Base-by-base conservation (phyloP, 2,888 invertebrate species). In the Watsonalla cultraria region DNA sequence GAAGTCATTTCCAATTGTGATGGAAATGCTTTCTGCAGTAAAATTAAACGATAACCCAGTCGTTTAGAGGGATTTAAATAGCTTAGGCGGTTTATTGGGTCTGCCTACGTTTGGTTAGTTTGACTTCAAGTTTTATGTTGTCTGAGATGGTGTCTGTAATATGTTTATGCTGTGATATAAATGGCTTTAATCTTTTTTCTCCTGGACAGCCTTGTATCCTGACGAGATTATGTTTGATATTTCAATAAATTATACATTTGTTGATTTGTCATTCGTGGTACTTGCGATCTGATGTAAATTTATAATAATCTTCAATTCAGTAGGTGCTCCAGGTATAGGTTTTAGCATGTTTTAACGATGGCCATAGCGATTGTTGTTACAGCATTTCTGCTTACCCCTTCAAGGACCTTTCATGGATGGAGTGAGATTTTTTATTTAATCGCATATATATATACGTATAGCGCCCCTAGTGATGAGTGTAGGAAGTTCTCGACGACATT, bases 11-110 rank as follows among this genome's bases (percentile, higher is more conserved):
- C 86, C 86, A 86, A 88, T 90, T 90, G 90, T 90, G 86, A 90
- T 90, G 88, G 90, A 89, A 90, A 90, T 87, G 84, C 84, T 88
- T 85, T 88, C 86, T 89, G 90, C 89, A 90, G 89, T 90, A 89
- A 90, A 90, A 90, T 89, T 88, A 90, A 89, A 90, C 89, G 85
- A 90, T 90, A 90, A 89, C 84, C 76, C 83, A 74, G 84, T 81
- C 88, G 86, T 88, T 90, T 87, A 86, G 87, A 79, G 84, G 82
- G 85, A 85, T 89, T 89, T 88, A 87, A 90, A 84, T 84, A 80
- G 86, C 80, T 85, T 81, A 86, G 80, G 69, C 65, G 59, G 64
- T 84, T 90, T 89, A 89, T 89, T 82, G 84, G 78, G 64, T 72
- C 80, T 77, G 70, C 76, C 79, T 82, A 80, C 80, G 80, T 78